phyloP scores from a whole-genome alignment of 2,888 invertebrate genomes.

The Branchinecta sandiegonensis region DNA sequence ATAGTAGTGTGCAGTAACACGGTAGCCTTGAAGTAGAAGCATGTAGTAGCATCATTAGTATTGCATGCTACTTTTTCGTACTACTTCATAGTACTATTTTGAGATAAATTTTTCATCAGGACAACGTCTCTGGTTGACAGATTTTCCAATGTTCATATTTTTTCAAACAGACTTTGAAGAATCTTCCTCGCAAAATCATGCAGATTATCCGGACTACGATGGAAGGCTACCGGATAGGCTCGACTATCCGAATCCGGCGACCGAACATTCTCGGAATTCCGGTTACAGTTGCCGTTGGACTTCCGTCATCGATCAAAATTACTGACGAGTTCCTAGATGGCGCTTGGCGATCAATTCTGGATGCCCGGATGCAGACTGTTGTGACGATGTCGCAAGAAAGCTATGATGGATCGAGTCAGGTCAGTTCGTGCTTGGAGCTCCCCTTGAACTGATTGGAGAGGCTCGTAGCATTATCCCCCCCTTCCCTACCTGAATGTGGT shows the following conservation, averaged over 20 bases:
- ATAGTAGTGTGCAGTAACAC: too few relatives aligned
- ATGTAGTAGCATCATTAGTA: too few relatives aligned
- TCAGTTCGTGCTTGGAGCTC: background rate
- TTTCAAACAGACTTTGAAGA: too few relatives aligned
- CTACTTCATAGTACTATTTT: too few relatives aligned
- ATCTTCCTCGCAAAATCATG: slow-evolving; percentile 1
- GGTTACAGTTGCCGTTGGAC: background rate
- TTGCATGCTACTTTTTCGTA: too few relatives aligned
- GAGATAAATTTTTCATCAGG: too few relatives aligned
- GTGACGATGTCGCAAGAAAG: background rate
- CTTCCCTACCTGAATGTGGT: too few relatives aligned
- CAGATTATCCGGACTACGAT: background rate
- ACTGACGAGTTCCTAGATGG: background rate
- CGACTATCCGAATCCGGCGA: background rate
- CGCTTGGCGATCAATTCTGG: background rate
- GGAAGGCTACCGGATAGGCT: background rate
- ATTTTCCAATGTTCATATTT: too few relatives aligned
- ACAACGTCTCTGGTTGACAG: too few relatives aligned
- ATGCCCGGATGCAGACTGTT: slow-evolving; percentile 10
- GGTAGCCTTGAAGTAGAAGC: too few relatives aligned
- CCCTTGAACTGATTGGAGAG: too few relatives aligned
- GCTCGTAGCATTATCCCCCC: too few relatives aligned
- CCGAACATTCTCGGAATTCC: background rate
- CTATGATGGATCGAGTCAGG: slow-evolving; percentile 8
- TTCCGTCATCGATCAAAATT: slow-evolving; percentile 1